Conservation (phyloP, 2,888 invertebrate genomes). For the Sinhomidia bicolor region DNA sequence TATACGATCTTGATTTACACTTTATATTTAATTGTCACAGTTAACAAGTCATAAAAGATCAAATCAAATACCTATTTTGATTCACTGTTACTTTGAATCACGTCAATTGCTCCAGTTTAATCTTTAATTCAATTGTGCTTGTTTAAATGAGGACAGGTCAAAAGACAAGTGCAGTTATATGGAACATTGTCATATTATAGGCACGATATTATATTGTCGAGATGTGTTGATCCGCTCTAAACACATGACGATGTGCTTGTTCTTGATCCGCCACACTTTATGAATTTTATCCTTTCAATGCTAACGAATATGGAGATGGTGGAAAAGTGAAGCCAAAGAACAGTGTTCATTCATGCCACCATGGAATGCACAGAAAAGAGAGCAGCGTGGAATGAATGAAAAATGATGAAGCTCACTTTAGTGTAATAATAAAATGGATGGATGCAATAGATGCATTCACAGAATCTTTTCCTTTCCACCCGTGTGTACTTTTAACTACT, state of each 20-base stretch:
- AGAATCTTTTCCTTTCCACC: no score
- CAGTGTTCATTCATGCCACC: neutral
- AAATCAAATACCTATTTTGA: neutral
- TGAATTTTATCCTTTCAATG: neutral
- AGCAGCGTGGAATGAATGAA: neutral
- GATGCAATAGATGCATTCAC: no score
- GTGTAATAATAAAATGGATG: no score
- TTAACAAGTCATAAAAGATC: no score
- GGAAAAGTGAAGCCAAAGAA: neutral
- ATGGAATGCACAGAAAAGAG: neutral
- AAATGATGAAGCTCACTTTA: no score
- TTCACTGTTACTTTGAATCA: no score
- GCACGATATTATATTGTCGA: neutral
- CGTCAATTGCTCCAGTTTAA: neutral
- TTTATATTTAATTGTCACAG: no score
- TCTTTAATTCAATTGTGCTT: neutral
- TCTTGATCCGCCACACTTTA: constrained; percentile 22
- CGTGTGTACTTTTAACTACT: no score
- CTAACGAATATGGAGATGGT: neutral
- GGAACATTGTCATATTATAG: no score
- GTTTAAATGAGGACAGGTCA: constrained; percentile 27
- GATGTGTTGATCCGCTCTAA: neutral
- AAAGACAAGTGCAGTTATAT: constrained; percentile 15
- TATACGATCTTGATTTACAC: neutral
- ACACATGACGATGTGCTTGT: neutral